Evolutionary conservation across 2,113 vertebrate species (phyloP).

Genomic region (Chionomys nivalis): DNA sequence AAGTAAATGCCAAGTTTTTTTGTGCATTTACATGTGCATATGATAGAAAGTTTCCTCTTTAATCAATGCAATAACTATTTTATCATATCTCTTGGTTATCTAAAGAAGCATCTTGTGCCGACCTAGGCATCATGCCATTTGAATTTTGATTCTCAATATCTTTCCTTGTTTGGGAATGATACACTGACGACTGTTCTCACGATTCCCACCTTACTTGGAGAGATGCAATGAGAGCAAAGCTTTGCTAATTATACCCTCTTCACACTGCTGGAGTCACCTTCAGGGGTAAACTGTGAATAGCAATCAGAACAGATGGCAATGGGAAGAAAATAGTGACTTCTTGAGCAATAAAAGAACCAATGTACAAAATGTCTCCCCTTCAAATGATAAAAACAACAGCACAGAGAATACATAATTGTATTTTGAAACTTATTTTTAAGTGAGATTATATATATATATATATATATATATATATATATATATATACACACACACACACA

Average conservation of each 20-base stretch:
- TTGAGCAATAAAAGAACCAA: conserved; percentile 36
- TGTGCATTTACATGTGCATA: background rate
- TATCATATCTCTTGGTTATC: background rate
- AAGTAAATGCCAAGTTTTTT: background rate
- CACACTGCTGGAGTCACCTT: conserved; percentile 1
- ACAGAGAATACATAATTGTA: conserved; percentile 20
- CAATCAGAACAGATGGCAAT: conserved; percentile 54
- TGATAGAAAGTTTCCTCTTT: background rate
- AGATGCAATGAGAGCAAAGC: background rate
- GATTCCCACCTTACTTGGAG: background rate
- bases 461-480: background rate
- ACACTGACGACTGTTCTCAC: background rate
- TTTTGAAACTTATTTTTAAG: conserved; percentile 26
- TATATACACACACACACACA: no score
- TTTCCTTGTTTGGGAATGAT: conserved; percentile 43
- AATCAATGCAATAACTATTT: background rate
- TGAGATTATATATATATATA: background rate
- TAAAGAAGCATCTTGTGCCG: background rate
- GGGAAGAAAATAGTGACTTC: conserved; percentile 57
- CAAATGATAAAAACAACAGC: conserved; percentile 46
- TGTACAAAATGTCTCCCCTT: conserved; percentile 2
- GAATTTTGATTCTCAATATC: background rate
- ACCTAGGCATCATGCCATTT: background rate
- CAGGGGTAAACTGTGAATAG: conserved; percentile 8
- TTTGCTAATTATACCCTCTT: conserved; percentile 50